Conservation (phyloP, 2,797 vertebrate genomes). For the Delichon dasypus region DNA sequence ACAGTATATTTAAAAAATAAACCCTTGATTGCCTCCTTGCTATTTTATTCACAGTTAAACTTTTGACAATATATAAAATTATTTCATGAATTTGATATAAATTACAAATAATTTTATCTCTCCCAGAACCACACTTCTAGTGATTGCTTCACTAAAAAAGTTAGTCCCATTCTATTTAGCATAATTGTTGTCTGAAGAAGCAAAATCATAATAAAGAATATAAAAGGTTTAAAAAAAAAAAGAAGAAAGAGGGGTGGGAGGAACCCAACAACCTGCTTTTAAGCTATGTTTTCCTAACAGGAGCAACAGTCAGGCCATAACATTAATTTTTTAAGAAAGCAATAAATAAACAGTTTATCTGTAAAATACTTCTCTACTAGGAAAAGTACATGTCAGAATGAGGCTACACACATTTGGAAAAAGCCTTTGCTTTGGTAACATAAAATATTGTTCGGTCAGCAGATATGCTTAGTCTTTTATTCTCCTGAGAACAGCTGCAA, state of each 20-base stretch:
- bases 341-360: background rate
- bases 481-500: background rate
- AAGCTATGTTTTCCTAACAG: background rate
- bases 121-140: background rate
- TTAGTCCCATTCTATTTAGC: background rate
- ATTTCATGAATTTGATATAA: background rate
- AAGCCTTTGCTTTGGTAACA: slow-evolving; percentile 23
- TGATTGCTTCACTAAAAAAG: background rate
- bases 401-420: background rate
- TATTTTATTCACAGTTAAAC: background rate
- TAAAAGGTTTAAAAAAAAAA: background rate
- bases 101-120: background rate
- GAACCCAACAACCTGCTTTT: background rate
- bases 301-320: background rate
- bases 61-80: background rate
- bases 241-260: rapidly evolving
- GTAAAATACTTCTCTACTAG: background rate
- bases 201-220: background rate
- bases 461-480: background rate
- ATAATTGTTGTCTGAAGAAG: background rate
- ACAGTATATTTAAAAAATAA: background rate
- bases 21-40: background rate
- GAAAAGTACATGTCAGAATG: background rate
- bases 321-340: background rate
- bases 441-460: background rate